Percentiles rank a stretch among this genome's conserved stretches.
Evolutionary conservation across 2,797 vertebrate species (phyloP).

Genomic region (Semotilus atromaculatus): DNA sequence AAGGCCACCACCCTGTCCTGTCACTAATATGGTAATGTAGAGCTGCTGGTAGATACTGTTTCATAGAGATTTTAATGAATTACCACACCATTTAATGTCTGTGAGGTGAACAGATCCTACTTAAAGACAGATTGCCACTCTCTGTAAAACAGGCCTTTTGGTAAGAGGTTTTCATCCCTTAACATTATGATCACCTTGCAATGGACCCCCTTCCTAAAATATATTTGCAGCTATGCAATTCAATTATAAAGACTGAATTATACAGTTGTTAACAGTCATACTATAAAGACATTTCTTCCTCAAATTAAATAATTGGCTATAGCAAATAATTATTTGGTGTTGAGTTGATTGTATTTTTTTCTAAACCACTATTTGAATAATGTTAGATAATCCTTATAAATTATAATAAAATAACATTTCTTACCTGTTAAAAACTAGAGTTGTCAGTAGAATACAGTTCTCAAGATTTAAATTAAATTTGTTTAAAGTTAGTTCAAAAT

Average conservation of each 20-base stretch:
- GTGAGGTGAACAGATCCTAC: slow-evolving; percentile 43
- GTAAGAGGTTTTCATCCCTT: background rate
- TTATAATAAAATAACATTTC: background rate
- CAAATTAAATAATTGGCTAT: background rate
- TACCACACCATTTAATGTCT: slow-evolving; percentile 46
- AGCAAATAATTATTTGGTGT: background rate
- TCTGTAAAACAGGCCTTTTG: background rate
- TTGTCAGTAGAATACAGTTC: background rate
- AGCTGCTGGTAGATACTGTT: slow-evolving; percentile 47
- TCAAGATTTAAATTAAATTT: background rate
- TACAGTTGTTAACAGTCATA: background rate
- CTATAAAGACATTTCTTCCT: background rate
- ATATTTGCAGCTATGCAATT: background rate
- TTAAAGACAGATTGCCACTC: slow-evolving; percentile 26
- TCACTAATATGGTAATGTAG: slow-evolving; percentile 54
- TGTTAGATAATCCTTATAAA: background rate
- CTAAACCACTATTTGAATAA: background rate
- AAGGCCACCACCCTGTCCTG: background rate
- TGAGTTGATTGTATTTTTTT: too few relatives aligned
- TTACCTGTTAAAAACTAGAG: background rate
- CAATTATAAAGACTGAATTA: background rate
- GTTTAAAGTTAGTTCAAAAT: too few relatives aligned
- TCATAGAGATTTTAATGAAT: slow-evolving; percentile 55
- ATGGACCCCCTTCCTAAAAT: background rate
- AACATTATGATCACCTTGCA: background rate